Evolutionary conservation across 1,140 invertebrate genomes (phyloP).

Genomic region (Pseudomyrmex flavicornis): DNA sequence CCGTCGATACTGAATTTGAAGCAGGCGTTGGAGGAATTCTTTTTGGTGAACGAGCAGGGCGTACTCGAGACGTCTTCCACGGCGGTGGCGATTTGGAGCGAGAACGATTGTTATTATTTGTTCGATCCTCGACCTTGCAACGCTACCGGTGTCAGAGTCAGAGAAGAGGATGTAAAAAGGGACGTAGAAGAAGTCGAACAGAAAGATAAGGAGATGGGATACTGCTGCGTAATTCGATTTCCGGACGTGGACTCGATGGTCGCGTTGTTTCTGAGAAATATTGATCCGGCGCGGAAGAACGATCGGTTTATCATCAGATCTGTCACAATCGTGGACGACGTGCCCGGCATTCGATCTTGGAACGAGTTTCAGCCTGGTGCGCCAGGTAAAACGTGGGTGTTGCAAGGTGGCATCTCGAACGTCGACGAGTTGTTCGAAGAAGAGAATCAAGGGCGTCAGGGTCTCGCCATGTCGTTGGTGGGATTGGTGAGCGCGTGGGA

Average conservation of each 20-base stretch:
- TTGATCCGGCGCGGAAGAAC: constrained; percentile 74
- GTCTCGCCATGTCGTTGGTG: constrained; percentile 77
- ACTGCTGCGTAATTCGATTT: constrained; percentile 79
- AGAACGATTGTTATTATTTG: constrained; percentile 77
- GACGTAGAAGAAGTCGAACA: not conserved
- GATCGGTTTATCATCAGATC: constrained; percentile 79
- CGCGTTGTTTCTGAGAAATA: constrained; percentile 71
- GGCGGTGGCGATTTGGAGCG: constrained; percentile 77
- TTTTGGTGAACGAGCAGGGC: constrained; percentile 75
- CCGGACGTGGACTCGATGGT: constrained; percentile 64
- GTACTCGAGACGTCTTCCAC: constrained; percentile 76
- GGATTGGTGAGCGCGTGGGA: constrained; percentile 73
- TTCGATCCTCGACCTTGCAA: constrained; percentile 81
- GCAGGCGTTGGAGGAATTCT: constrained; percentile 78
- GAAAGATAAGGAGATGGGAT: constrained; percentile 67
- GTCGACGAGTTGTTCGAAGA: constrained; percentile 75
- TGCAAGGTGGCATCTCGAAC: constrained; percentile 75
- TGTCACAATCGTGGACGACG: constrained; percentile 72
- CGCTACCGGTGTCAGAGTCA: constrained; percentile 65
- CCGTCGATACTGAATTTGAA: constrained; percentile 74
- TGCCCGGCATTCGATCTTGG: constrained; percentile 77
- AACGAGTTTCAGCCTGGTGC: constrained; percentile 75
- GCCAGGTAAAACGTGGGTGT: constrained; percentile 78
- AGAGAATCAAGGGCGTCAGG: constrained; percentile 75
- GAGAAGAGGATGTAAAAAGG: constrained; percentile 59